These are phyloP conservation scores for Turritopsis rubra DNA, from an alignment of 30 jellyfish, hydroid and myxozoan species.

Conservation along the genomic window DNA sequence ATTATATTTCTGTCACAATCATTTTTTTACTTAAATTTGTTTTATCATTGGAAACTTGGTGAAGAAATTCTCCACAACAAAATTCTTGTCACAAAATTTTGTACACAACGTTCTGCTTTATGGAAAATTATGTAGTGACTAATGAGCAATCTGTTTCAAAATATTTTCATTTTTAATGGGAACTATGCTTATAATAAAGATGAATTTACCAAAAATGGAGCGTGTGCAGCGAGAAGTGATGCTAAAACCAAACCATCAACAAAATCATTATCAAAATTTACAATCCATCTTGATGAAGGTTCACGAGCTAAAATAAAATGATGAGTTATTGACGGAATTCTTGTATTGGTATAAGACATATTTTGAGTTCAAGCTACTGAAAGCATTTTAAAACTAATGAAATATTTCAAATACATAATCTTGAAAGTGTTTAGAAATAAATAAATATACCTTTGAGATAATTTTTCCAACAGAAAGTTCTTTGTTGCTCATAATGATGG, in stretches of 20 bases:
- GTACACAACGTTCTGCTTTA: no score
- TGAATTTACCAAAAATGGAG: conserved; percentile 75
- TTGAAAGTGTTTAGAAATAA: background rate
- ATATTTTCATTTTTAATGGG: no score
- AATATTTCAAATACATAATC: background rate
- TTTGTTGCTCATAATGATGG: conserved; percentile 74
- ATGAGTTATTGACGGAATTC: background rate
- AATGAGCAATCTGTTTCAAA: no score
- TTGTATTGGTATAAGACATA: no score
- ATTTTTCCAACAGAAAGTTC: conserved; percentile 28
- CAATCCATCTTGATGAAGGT: conserved; percentile 95
- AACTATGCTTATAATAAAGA: background rate
- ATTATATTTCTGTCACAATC: no score
- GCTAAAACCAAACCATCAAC: conserved; percentile 95
- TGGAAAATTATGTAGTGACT: no score
- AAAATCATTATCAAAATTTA: conserved; percentile 86
- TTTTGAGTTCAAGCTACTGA: background rate
- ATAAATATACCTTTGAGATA: background rate
- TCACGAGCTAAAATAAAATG: conserved; percentile 31
- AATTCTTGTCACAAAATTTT: no score
- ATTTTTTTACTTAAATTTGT: no score
- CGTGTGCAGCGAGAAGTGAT: conserved; percentile 76
- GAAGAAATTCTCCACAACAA: no score
- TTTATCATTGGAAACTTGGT: no score
- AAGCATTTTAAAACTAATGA: background rate